Conservation (phyloP, 2,797 vertebrate genomes). For the Onychomys arenicola region DNA sequence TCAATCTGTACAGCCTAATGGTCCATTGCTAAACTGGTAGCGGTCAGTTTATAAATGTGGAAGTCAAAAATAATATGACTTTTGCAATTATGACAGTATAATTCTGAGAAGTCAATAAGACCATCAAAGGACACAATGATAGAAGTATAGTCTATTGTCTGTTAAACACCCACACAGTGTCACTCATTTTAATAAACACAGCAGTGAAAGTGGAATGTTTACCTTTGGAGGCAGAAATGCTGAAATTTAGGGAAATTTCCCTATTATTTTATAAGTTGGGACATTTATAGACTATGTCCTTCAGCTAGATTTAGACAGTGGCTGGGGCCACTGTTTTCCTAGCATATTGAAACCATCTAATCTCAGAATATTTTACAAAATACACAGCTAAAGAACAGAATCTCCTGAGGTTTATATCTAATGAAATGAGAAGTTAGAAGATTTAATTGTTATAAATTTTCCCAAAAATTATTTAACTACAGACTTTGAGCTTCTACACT, state of each 20-base stretch:
- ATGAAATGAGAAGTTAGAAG: background rate
- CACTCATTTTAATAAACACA: slow-evolving; percentile 41
- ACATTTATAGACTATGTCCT: background rate
- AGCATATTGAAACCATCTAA: slow-evolving; percentile 21
- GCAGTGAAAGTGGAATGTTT: background rate
- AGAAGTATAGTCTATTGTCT: background rate
- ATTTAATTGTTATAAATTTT: slow-evolving; percentile 9
- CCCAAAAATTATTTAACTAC: background rate
- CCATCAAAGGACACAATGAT: slow-evolving; percentile 61
- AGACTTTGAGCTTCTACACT: background rate
- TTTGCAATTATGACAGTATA: slow-evolving; percentile 70
- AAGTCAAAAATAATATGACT: slow-evolving; percentile 67
- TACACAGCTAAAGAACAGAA: slow-evolving; percentile 20
- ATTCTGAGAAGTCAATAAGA: slow-evolving; percentile 69
- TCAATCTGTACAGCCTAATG: slow-evolving; percentile 68
- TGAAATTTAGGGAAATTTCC: background rate
- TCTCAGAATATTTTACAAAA: slow-evolving; percentile 36
- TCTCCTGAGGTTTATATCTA: background rate
- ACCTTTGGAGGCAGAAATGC: background rate
- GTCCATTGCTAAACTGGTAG: slow-evolving; percentile 42
- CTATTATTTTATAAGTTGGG: background rate
- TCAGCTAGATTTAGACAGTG: slow-evolving; percentile 31
- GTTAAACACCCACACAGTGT: background rate
- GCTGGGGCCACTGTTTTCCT: background rate
- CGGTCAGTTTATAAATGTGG: slow-evolving; percentile 44